Base-by-base conservation (phyloP, 2,797 vertebrate genomes). In the Chaunax sp. region DNA sequence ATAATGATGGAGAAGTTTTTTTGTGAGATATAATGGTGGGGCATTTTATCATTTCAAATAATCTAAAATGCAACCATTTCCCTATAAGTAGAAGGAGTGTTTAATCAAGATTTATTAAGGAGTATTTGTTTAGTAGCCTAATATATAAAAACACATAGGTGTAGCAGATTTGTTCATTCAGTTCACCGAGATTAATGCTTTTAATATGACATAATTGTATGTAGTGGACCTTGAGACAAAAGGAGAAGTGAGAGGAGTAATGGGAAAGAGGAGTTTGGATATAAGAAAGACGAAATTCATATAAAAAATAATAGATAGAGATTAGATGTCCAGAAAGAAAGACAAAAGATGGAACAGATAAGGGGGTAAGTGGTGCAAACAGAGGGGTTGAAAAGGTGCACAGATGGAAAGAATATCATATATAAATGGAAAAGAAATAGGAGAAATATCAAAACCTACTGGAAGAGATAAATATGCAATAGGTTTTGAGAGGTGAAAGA, bases 161-260 rank as follows among this genome's bases (percentile, higher is more conserved):
- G n/a, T n/a, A n/a, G n/a, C n/a, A n/a, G n/a, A n/a, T n/a, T n/a
- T n/a, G n/a, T n/a, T n/a, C n/a, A 35, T 47, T 13, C 14, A 23
- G 5, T 18, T 51, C 1, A 74, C 15, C n/a, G 56, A 13, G 12
- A 56, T 38, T 14, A 13, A 40, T 50, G n/a, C 53, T 50, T 47
- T 55, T 66, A 33, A 54, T 33, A 63, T 60, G 28, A 41, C 11
- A 55, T 44, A 44, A 35, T 65, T 63, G 52, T 0, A 60, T 47
- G 14, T 45, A 54, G 58, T 30, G 43, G 54, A 50, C 38, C 61
- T 23, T 58, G 13, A 70, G 35, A 66, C 56, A 50, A 46, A 54
- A 38, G 14, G 3, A 52, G 23, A 56, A 23, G 40, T 26, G 28
- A 18, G 38, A 19, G 47, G 50, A 57, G 44, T 7, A 2, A 19